phyloP scores from a whole-genome alignment of 2,888 invertebrate species.

The Aleiodes testaceus region DNA sequence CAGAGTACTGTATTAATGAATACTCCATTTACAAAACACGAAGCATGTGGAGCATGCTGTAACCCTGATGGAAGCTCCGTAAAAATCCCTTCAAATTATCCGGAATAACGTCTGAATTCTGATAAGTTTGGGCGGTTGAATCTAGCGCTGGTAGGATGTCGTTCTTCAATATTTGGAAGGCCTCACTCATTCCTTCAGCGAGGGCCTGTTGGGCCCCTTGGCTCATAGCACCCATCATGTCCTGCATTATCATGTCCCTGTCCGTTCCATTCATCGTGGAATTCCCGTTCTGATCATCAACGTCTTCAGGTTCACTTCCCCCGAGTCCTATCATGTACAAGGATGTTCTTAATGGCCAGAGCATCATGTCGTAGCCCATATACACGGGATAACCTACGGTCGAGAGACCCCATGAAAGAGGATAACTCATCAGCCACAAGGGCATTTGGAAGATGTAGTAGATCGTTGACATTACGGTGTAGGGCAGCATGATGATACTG shows the following conservation, averaged over 20 bases:
- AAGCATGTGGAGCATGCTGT: constrained; percentile 47
- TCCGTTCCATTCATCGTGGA: not conserved
- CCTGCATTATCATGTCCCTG: not conserved
- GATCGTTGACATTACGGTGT: not conserved
- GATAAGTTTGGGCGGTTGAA: constrained; percentile 30
- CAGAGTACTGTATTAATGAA: not conserved
- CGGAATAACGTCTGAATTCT: constrained; percentile 44
- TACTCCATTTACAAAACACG: constrained; percentile 40
- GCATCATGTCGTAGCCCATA: not conserved
- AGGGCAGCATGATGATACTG: not conserved
- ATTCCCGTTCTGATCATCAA: not conserved
- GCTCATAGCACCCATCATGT: constrained; percentile 3
- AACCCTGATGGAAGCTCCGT: constrained; percentile 45
- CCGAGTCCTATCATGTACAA: not conserved
- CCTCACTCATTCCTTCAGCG: not conserved
- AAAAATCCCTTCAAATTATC: constrained; percentile 28
- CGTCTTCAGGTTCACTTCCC: not conserved
- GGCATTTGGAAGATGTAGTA: not conserved
- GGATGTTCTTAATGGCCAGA: not conserved
- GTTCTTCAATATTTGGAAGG: constrained; percentile 44
- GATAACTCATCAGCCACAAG: not conserved
- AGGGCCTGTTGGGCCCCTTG: constrained; percentile 36
- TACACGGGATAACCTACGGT: too few species aligned
- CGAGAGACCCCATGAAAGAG: not conserved
- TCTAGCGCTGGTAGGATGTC: constrained; percentile 52